Conservation (phyloP, 2,888 invertebrate species). For the Cetonia aurata region DNA sequence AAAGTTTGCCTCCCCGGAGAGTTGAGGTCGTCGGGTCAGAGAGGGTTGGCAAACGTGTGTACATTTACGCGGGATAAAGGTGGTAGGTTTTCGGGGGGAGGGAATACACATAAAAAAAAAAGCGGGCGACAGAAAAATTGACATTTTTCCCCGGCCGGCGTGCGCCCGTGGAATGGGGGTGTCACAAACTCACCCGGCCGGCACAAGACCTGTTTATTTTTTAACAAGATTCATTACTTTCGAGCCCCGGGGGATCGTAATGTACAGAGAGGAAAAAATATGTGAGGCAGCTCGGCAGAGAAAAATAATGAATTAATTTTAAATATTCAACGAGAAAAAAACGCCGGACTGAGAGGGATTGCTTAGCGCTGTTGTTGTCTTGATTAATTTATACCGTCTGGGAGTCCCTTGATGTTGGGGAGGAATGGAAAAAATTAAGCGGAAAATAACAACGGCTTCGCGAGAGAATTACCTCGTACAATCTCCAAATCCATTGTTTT, state of each 20-base stretch:
- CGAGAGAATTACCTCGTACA: no score
- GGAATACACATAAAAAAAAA: not conserved
- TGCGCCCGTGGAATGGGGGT: not conserved
- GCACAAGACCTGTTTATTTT: slow-evolving; percentile 3
- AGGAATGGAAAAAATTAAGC: no score
- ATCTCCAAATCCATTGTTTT: no score
- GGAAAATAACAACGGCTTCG: no score
- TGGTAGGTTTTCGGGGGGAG: not conserved
- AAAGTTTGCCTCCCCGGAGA: slow-evolving; percentile 11
- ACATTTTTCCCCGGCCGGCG: not conserved
- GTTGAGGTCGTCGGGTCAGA: not conserved
- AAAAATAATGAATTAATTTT: slow-evolving; percentile 16
- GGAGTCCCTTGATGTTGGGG: no score
- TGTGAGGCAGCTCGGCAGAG: not conserved
- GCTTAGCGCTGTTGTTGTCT: no score
- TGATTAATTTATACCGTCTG: no score
- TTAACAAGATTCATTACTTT: slow-evolving; percentile 22
- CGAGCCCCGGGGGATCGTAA: not conserved
- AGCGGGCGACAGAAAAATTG: not conserved
- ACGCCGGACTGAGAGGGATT: no score
- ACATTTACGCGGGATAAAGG: no score
- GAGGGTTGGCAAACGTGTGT: no score
- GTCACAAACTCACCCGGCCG: not conserved
- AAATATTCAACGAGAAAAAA: slow-evolving; percentile 5
- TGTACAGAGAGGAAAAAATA: not conserved